A percentile compares a stretch with the other conserved stretches of the same genome.
Conservation (phyloP, 2,113 vertebrate genomes). For the Stegostoma tigrinum region DNA sequence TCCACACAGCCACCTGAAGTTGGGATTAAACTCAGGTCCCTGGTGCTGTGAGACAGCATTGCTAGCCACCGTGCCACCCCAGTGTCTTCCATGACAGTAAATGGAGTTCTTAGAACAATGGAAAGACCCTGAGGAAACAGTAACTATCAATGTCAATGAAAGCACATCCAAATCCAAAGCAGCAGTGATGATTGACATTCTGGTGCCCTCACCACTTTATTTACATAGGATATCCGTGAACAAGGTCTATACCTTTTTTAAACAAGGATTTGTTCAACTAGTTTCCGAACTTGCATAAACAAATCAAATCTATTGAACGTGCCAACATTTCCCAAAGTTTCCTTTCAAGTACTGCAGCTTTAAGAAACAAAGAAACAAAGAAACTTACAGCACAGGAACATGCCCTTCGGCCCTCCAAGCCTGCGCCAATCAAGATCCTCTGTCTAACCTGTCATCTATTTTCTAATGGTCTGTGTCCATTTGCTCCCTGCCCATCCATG, state of each 20-base stretch:
- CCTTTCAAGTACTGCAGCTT: conserved; percentile 23
- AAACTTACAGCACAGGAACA: too few species aligned
- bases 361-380: too few species aligned
- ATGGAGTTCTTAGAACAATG: background rate
- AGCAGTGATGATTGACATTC: background rate
- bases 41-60: too few species aligned
- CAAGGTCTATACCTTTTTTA: background rate
- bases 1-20: too few species aligned
- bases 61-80: background rate
- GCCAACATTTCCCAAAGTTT: conserved; percentile 16
- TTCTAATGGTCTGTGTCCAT: too few species aligned
- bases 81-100: background rate
- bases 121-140: background rate
- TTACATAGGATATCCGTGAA: background rate
- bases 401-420: too few species aligned
- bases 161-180: background rate
- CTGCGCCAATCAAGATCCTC: too few species aligned
- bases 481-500: too few species aligned
- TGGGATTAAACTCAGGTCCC: too few species aligned
- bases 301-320: background rate
- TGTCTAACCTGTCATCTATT: too few species aligned
- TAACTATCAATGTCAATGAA: background rate
- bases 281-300: background rate
- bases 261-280: background rate
- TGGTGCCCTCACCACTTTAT: background rate